phyloP scores from a whole-genome alignment of 1,140 invertebrate species.

The Pissodes strobi region DNA sequence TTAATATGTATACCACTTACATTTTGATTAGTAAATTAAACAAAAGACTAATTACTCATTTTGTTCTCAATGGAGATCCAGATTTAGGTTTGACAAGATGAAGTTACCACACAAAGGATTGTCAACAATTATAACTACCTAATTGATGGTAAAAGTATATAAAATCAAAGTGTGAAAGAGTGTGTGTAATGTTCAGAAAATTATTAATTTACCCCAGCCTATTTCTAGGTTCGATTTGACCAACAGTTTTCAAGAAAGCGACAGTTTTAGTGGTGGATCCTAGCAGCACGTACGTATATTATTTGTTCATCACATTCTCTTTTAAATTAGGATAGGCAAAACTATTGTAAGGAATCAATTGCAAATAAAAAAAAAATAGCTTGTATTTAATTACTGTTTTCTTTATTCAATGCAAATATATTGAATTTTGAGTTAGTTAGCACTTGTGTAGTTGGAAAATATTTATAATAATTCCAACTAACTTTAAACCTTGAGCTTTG shows the following conservation, averaged over 20 bases:
- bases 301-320: constrained; percentile 48
- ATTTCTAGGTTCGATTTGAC: constrained; percentile 57
- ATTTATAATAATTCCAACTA: no score
- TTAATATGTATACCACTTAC: background rate
- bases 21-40: constrained; percentile 23
- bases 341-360: no score
- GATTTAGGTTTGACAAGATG: constrained; percentile 44
- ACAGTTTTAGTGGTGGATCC: constrained; percentile 43
- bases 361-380: constrained; percentile 26
- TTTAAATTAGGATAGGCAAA: background rate
- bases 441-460: no score
- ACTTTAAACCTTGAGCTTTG: no score
- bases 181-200: constrained; percentile 58
- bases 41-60: constrained; percentile 49
- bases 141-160: constrained; percentile 29
- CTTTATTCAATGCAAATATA: no score
- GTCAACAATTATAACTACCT: constrained; percentile 21
- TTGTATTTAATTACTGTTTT: constrained; percentile 12
- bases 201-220: constrained; percentile 62
- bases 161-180: constrained; percentile 50
- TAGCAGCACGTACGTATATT: constrained; percentile 53
- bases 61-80: constrained; percentile 49
- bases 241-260: constrained; percentile 48
- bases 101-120: constrained; percentile 25
- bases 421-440: no score